Base-by-base conservation (phyloP, 1,140 invertebrate genomes). In the Zaprionus africanus region DNA sequence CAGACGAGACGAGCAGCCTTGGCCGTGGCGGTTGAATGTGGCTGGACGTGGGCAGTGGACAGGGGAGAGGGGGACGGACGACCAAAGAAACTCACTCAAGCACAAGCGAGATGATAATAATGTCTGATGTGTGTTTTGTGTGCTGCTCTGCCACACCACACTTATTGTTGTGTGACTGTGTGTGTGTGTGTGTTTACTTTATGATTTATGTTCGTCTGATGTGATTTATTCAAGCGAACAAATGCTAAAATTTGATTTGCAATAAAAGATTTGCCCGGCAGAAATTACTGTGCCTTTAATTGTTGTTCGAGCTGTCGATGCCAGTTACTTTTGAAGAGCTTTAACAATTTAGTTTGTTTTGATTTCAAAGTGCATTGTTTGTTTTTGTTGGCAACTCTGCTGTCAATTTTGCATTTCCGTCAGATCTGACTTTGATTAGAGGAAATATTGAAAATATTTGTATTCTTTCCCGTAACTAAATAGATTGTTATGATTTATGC, bases 51-150 rank as follows among this genome's bases (percentile, higher is more conserved):
- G 17, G 31, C 2, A 17, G 3, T 34, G 11, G 24, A 38, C 0
- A 13, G 26, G 19, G 41, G 26, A 13, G n/a, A 9, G n/a, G 24
- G 34, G 66, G 63, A 49, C 15, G 43, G 7, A 9, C 46, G 59
- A 60, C 63, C 79, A 81, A 90, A 78, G 82, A 91, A 90, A 90
- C 67, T 86, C 86, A 90, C 74, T 90, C 86, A 90, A 90, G 86
- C 86, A 90, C 86, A 82, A 90, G 86, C 86, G 84, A 86, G 82
- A 91, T 90, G 86, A 90, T 90, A 90, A 90, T 90, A 90, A 90
- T 90, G 85, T 86, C 86, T 88, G 85, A 90, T 88, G 84, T 88
- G 85, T 87, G 85, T 88, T 83, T 79, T 90, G 74, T 90, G 74
- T 79, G 71, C 66, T 84, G 76, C 75, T 78, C 38, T 54, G 38